A percentile compares a stretch with the other conserved stretches of the same genome.
Conservation (phyloP, 2,113 vertebrate species). For the Sinosuthora webbiana region DNA sequence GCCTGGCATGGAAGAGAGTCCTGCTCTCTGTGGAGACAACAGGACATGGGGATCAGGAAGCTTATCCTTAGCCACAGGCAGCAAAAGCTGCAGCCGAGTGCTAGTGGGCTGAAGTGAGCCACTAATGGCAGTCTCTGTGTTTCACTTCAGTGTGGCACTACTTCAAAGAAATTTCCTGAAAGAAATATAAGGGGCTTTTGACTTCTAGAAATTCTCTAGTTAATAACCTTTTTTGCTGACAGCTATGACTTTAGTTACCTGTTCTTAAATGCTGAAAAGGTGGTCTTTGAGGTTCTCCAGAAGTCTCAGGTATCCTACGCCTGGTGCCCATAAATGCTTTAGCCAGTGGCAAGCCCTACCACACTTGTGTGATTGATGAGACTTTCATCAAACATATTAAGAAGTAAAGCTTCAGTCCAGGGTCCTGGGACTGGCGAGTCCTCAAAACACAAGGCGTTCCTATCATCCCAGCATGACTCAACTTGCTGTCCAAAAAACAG, state of each 20-base stretch:
- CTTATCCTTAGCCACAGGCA: not conserved
- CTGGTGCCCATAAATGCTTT: not conserved
- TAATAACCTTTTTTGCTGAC: not conserved
- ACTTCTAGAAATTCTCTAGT: not conserved
- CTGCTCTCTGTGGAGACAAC: not conserved
- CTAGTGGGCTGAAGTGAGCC: not conserved
- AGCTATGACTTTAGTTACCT: not conserved
- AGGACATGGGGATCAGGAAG: not conserved
- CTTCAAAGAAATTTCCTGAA: not conserved
- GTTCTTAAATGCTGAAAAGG: not conserved
- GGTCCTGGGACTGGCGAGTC: slow-evolving; percentile 4
- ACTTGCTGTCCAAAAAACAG: slow-evolving; percentile 60
- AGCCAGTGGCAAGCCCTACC: not conserved
- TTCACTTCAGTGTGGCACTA: not conserved
- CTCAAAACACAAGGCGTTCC: slow-evolving; percentile 60
- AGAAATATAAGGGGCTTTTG: not conserved
- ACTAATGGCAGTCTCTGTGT: not conserved
- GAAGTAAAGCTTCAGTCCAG: slow-evolving; percentile 3
- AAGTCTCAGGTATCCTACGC: not conserved
- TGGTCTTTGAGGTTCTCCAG: not conserved
- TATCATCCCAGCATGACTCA: slow-evolving; percentile 63
- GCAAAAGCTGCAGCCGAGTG: not conserved
- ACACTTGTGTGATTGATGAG: not conserved
- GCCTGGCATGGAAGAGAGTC: not conserved
- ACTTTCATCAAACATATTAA: slow-evolving; percentile 2